A percentile compares a stretch with the other conserved stretches of the same genome.
phyloP scores from a whole-genome alignment of 2,888 invertebrate genomes.

The Heliconius hortense region DNA sequence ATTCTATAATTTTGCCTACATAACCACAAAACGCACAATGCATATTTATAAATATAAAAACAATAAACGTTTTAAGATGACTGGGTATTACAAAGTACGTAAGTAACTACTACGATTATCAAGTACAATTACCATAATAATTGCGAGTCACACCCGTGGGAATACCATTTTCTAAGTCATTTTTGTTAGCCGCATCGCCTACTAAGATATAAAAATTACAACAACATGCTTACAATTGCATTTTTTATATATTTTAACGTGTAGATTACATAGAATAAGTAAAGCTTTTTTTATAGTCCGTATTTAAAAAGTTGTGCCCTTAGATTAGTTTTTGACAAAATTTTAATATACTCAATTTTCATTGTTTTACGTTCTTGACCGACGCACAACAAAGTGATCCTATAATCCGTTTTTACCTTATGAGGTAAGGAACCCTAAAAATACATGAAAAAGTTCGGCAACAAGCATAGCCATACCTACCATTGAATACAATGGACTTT shows the following conservation, averaged over 20 bases:
- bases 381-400: neutral
- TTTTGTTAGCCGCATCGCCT: neutral
- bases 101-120: neutral
- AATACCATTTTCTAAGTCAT: neutral
- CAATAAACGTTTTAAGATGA: neutral
- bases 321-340: too few relatives aligned
- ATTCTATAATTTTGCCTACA: neutral
- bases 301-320: neutral
- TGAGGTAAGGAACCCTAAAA: neutral
- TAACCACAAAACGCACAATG: neutral
- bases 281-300: neutral
- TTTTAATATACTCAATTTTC: neutral
- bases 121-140: neutral
- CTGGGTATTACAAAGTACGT: neutral
- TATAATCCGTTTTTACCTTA: neutral
- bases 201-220: neutral
- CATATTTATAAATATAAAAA: neutral
- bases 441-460: neutral
- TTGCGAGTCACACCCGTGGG: neutral
- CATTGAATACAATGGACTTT: conserved; percentile 25
- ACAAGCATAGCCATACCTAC: neutral
- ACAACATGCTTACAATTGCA: neutral
- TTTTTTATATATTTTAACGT: neutral
- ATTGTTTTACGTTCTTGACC: neutral
- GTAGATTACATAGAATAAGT: neutral